phyloP scores from a whole-genome alignment of 2,888 invertebrate genomes.

The Habrosyne pyritoides region DNA sequence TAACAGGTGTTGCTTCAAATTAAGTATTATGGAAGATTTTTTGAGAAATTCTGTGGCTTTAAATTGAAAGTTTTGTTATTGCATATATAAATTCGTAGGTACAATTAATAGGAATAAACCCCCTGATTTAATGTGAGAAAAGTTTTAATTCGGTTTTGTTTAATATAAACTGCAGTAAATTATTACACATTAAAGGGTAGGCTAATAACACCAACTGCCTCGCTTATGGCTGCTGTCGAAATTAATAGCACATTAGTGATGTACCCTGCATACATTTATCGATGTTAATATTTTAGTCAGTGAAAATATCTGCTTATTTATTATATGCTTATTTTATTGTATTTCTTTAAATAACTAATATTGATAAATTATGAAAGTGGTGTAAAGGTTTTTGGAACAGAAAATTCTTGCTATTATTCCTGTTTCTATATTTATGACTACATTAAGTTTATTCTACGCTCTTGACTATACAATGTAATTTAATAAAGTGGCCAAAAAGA shows the following conservation, averaged over 20 bases:
- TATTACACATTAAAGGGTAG: slow-evolving; percentile 79
- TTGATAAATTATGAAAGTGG: too few species aligned
- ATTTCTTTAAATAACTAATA: too few species aligned
- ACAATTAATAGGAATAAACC: slow-evolving; percentile 19
- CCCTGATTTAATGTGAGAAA: slow-evolving; percentile 53
- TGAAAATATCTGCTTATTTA: neutral
- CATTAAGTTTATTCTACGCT: too few species aligned
- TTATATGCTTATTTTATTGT: neutral
- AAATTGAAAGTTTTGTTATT: neutral
- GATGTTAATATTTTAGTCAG: slow-evolving; percentile 17
- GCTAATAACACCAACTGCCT: slow-evolving; percentile 78
- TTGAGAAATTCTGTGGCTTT: neutral
- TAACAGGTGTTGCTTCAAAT: neutral
- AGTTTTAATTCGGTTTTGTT: slow-evolving; percentile 80
- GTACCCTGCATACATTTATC: slow-evolving; percentile 28
- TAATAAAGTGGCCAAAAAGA: too few species aligned
- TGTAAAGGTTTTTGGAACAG: neutral
- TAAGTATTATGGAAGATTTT: neutral
- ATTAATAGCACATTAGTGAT: slow-evolving; percentile 71
- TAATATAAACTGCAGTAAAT: slow-evolving; percentile 81
- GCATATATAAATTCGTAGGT: too few species aligned
- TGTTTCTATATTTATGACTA: neutral
- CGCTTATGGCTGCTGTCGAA: slow-evolving; percentile 75
- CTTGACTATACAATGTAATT: too few species aligned
- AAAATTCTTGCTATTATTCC: neutral